These are phyloP conservation scores for Monochamus saltuarius DNA, from an alignment of 1,140 invertebrate genomes.

Conservation along the genomic window DNA sequence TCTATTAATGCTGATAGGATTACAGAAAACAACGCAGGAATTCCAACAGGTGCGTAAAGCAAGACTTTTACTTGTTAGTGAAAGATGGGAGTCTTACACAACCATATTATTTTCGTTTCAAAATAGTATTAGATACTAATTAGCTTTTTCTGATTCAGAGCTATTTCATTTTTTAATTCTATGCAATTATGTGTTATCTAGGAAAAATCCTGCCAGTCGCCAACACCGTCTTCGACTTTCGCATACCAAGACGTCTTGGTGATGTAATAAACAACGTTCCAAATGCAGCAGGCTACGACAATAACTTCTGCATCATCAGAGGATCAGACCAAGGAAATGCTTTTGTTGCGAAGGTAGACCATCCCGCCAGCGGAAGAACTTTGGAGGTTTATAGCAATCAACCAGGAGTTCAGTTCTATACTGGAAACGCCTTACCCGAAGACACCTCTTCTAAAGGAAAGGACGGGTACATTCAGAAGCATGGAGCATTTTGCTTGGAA, in stretches of 20 bases:
- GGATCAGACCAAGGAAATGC: slow-evolving; percentile 33
- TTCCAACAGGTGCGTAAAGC: slow-evolving; percentile 72
- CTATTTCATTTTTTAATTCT: too few relatives aligned
- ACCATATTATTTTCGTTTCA: too few relatives aligned
- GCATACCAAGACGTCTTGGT: slow-evolving; percentile 57
- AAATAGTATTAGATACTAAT: too few relatives aligned
- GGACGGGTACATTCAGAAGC: slow-evolving; percentile 67
- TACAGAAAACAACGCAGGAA: slow-evolving; percentile 70
- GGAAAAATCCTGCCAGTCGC: slow-evolving; percentile 49
- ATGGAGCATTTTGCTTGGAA: slow-evolving; percentile 85
- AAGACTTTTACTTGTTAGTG: too few relatives aligned
- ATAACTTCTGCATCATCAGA: slow-evolving; percentile 62
- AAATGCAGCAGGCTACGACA: slow-evolving; percentile 66
- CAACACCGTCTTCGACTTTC: slow-evolving; percentile 61
- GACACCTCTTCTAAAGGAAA: slow-evolving; percentile 62
- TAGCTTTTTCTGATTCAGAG: too few relatives aligned
- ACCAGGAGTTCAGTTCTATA: slow-evolving; percentile 90
- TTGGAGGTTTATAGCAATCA: slow-evolving; percentile 82
- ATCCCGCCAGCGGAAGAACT: slow-evolving; percentile 68
- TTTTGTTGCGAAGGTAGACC: slow-evolving; percentile 58
- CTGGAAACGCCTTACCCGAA: slow-evolving; percentile 72
- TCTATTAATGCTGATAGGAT: slow-evolving; percentile 74
- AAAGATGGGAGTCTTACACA: too few relatives aligned
- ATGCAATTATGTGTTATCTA: not conserved
- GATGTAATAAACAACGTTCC: slow-evolving; percentile 52